Conservation (phyloP, 2,888 invertebrate genomes). For the Mystacides longicornis region DNA sequence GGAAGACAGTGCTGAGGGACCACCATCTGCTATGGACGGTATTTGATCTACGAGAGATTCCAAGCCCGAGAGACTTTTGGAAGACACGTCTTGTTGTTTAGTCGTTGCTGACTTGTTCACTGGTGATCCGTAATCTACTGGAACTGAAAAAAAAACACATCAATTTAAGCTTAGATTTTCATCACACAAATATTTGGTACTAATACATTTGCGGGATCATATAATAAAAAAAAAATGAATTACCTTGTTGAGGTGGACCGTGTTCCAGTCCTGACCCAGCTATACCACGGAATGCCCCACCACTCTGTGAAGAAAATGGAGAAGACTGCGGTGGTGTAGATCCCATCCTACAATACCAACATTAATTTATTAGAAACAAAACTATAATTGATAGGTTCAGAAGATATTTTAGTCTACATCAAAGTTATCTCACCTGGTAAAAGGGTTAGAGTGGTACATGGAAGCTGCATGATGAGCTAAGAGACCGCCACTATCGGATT, state of each 20-base stretch:
- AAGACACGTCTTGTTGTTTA: conserved; percentile 64
- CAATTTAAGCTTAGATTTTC: not conserved
- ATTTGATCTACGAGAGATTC: conserved; percentile 89
- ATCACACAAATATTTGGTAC: not conserved
- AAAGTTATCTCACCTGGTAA: conserved; percentile 40
- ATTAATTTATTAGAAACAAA: not conserved
- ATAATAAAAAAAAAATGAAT: not conserved
- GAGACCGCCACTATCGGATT: conserved; percentile 31
- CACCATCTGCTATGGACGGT: conserved; percentile 76
- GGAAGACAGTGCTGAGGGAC: conserved; percentile 31
- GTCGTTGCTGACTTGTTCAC: conserved; percentile 38
- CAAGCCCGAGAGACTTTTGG: conserved; percentile 77
- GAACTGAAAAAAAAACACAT: conserved; percentile 7
- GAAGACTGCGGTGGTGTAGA: conserved; percentile 25
- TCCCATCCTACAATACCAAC: conserved; percentile 18
- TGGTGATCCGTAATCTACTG: conserved; percentile 40
- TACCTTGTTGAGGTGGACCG: conserved; percentile 31
- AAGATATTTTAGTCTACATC: too few relatives aligned
- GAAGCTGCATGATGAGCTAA: conserved; percentile 38
- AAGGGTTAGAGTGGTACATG: conserved; percentile 45
- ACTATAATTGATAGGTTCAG: not conserved
- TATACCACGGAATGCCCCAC: conserved; percentile 25
- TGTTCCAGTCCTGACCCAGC: conserved; percentile 26
- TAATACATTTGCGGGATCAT: not conserved
- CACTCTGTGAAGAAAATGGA: conserved; percentile 25